A percentile compares a stretch with the other conserved stretches of the same genome.
These are phyloP conservation scores for Pygocentrus nattereri DNA, from an alignment of 2,797 vertebrate genomes.

Conservation along the genomic window DNA sequence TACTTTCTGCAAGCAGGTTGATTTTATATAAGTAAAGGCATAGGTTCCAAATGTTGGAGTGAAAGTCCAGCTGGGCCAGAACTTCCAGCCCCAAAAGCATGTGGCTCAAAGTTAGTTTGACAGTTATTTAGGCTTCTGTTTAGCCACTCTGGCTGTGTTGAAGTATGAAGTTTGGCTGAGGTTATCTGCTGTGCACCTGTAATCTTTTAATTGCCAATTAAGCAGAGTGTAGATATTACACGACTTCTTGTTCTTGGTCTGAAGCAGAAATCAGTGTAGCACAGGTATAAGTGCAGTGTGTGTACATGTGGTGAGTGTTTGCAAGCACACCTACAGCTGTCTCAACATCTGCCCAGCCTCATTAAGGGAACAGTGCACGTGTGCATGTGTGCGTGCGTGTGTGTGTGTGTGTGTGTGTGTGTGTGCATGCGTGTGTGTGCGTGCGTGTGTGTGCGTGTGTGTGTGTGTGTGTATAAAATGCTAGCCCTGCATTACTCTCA, in stretches of 20 bases:
- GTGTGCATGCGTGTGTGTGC: not conserved
- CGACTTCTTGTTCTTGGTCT: conserved; percentile 3
- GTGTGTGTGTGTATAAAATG: not conserved
- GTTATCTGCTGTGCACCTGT: conserved; percentile 4
- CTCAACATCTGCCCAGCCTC: conserved; percentile 45
- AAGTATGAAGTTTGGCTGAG: not conserved
- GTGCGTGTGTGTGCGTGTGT: not conserved
- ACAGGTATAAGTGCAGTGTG: not conserved
- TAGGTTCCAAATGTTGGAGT: too few species aligned
- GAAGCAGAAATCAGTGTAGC: not conserved
- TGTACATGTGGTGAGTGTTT: conserved; percentile 18
- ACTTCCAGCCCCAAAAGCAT: too few species aligned
- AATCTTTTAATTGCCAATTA: conserved; percentile 7
- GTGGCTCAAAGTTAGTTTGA: too few species aligned
- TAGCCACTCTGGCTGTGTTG: too few species aligned
- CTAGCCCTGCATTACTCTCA: too few species aligned
- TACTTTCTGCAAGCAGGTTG: too few species aligned
- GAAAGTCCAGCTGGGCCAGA: too few species aligned
- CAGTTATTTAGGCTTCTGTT: too few species aligned
- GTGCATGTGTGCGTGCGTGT: not conserved
- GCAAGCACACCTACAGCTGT: conserved; percentile 23
- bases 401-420: not conserved
- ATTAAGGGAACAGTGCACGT: conserved; percentile 9
- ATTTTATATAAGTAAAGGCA: too few species aligned
- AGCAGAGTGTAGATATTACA: not conserved